Evolutionary conservation across 1,140 invertebrate genomes (phyloP), one percentile per base, ranked within the genome.

Genomic region (Calycopis cecrops): DNA sequence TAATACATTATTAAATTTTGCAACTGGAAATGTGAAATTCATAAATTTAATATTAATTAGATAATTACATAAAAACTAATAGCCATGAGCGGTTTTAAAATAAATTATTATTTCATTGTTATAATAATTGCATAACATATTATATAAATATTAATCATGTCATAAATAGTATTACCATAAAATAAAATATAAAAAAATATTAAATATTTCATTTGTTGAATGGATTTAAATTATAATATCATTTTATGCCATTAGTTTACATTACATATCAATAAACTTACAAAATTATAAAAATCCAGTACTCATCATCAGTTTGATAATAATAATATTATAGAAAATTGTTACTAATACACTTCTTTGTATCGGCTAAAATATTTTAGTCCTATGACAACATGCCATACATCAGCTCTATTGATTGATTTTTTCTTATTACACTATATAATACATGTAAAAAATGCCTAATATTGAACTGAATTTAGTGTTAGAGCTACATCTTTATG

Each of bases 221-320:
- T 28, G 21, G 21, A 28, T 28, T 49, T 11, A n/a, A 14, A 16
- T 21, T 11, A 18, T 38, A n/a, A 52, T 10, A 52, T n/a, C 38
- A 14, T 40, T 40, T 11, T 6, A 40, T 14, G 38, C 38, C 38
- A n/a, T 12, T 11, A 40, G 6, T 12, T 38, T 12, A 12, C 38
- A 12, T 40, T 6, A 40, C 38, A 40, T 14, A 3, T 40, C 12
- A 40, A 7, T 40, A 40, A 12, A 6, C n/a, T 12, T 40, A 40
- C 38, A 40, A 40, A 40, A 40, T 12, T 40, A 40, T 40, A 40
- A 40, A 40, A 40, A 40, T 40, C 10, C n/a, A 40, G 12, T 40
- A 40, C 12, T 40, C 14, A 8, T 11, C 38, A 40, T 40, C 14
- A 40, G n/a, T 8, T 37, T 37, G 12, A 10, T 40, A 12, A 12